Evolutionary conservation across 37 sponge, comb jelly and placozoan species (phyloP).

Genomic region (Tethya wilhelma): DNA sequence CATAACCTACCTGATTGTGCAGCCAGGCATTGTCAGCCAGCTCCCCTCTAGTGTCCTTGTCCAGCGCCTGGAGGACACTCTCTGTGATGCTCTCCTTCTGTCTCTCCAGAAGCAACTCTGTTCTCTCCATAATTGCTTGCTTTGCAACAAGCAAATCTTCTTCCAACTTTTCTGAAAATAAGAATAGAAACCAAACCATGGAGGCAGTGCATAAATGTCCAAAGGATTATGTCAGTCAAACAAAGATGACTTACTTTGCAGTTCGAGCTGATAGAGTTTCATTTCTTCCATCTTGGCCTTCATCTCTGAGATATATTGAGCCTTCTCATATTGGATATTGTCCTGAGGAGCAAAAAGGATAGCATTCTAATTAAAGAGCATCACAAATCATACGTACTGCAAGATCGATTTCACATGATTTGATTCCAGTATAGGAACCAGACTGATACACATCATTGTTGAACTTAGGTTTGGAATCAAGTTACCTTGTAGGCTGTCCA

Average conservation of each 20-base stretch:
- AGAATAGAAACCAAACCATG: background rate
- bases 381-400: too few species aligned
- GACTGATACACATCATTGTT: too few species aligned
- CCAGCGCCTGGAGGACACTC: conserved; percentile 22
- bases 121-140: conserved; percentile 4
- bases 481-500: background rate
- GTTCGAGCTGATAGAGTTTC: conserved; percentile 15
- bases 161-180: conserved; percentile 4
- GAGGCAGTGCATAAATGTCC: background rate
- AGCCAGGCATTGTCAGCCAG: conserved; percentile 67
- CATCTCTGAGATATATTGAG: conserved; percentile 44
- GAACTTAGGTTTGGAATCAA: too few species aligned
- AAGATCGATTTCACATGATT: too few species aligned
- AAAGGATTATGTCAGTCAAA: background rate
- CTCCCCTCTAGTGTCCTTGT: conserved; percentile 42
- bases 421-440: too few species aligned
- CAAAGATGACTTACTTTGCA: conserved; percentile 19
- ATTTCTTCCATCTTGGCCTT: conserved; percentile 32
- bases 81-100: conserved; percentile 12
- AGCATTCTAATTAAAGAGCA: background rate
- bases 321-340: conserved; percentile 10
- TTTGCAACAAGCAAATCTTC: background rate
- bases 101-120: conserved; percentile 1
- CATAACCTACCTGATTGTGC: conserved; percentile 46
- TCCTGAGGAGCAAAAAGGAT: conserved; percentile 20